phyloP scores from a whole-genome alignment of 2,888 invertebrate species.

The Panzeria rudis region DNA sequence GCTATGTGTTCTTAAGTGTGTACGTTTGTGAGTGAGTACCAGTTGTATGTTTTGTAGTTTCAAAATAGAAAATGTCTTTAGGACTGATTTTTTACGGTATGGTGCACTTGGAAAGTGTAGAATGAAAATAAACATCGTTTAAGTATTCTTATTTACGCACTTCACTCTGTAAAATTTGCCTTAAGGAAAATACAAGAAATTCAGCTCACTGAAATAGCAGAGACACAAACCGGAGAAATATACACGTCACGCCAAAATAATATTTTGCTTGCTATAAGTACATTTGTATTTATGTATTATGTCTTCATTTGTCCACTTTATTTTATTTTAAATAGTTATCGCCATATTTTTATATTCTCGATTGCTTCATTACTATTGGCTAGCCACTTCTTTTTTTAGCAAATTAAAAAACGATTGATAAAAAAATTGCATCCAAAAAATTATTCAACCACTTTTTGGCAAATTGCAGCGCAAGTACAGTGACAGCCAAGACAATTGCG shows the following conservation, averaged over 20 bases:
- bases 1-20: no score
- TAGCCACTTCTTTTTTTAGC: slow-evolving; percentile 37
- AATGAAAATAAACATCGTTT: neutral
- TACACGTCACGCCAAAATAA: neutral
- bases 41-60: neutral
- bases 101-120: neutral
- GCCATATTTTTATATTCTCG: neutral
- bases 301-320: neutral
- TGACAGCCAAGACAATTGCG: slow-evolving; percentile 11
- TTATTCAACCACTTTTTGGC: slow-evolving; percentile 29
- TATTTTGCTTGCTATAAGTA: neutral
- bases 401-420: slow-evolving; percentile 46
- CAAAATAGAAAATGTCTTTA: slow-evolving; percentile 5
- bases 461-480: neutral
- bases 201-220: neutral
- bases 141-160: neutral
- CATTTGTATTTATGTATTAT: neutral
- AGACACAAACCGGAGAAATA: slow-evolving; percentile 19
- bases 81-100: neutral
- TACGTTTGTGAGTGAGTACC: neutral
- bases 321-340: neutral
- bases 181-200: neutral
- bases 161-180: neutral
- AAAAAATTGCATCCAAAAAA: slow-evolving; percentile 50
- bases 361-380: slow-evolving; percentile 38